Evolutionary conservation across 2,888 invertebrate genomes (phyloP), one percentile per base, ranked within the genome.

Genomic region (Meloe dianella): DNA sequence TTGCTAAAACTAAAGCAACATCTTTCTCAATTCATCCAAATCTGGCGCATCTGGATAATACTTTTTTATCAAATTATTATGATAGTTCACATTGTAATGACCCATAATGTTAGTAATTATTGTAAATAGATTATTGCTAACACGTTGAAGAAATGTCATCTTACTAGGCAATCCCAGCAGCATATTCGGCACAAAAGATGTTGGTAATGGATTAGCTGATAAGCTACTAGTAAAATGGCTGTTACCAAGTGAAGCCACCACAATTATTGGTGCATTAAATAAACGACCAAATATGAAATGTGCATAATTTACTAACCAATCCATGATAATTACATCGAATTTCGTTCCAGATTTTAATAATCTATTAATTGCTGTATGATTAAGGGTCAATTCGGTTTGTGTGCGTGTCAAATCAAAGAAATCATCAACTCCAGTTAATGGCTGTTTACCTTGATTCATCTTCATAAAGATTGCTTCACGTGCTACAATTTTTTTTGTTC

Each of bases 141-240:
- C 17, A 56, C 69, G 57, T 14, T 67, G 60, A 6, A 66, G 35
- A 29, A 70, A 69, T 0, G 77, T 75, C 71, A 84, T 84, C 41
- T 79, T 76, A 0, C 77, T 71, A 54, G 75, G 79, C 14, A 63
- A 38, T 2, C 69, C 60, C 7, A 75, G 63, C 57, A 81, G 72
- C 27, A 72, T 57, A 63, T 75, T 72, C 5, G 82, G 81, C n/a
- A 83, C 75, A 63, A 80, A 83, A 3, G 82, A 75, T 24, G 78
- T 78, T 2, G 81, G 80, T 47, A 78, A 72, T 1, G 82, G 79
- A 68, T 80, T 81, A 35, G 79, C 80, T 5, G 76, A 69, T 5
- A 78, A 64, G 59, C 61, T 17, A 61, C 66, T 29, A 29, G 61
- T 47, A 68, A 32, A 32, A 12, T 64, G 61, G 6, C 38, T 63